These are phyloP conservation scores for Diabrotica virgifera DNA, from an alignment of 1,140 invertebrate genomes.

Conservation along the genomic window DNA sequence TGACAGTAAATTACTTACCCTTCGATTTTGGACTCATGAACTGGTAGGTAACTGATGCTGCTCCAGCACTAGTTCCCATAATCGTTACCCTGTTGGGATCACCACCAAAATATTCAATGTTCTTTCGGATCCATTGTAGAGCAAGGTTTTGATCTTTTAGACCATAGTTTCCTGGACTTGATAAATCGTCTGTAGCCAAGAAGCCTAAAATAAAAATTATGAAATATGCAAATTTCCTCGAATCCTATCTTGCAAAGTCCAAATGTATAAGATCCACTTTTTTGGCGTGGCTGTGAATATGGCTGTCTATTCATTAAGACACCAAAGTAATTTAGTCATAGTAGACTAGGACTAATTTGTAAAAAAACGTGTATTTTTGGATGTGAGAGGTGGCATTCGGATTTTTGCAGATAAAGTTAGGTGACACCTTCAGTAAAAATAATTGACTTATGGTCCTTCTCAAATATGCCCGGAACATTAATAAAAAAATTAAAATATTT, in stretches of 20 bases:
- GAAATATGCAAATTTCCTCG: background rate
- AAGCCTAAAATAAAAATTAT: constrained; percentile 12
- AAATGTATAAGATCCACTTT: background rate
- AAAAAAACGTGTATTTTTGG: too few species aligned
- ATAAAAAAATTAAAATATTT: too few species aligned
- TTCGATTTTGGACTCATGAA: constrained; percentile 8
- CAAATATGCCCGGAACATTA: too few species aligned
- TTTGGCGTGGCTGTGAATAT: background rate
- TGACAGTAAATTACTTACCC: background rate
- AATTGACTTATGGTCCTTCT: too few species aligned
- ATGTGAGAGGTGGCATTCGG: too few species aligned
- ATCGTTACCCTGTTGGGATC: constrained; percentile 22
- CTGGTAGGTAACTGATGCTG: constrained; percentile 14
- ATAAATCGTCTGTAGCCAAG: constrained; percentile 15
- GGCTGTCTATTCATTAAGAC: background rate
- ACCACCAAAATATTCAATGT: background rate
- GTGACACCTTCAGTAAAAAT: too few species aligned
- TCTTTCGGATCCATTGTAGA: constrained; percentile 16
- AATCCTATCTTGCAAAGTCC: background rate
- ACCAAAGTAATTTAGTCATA: background rate
- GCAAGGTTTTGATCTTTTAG: constrained; percentile 18
- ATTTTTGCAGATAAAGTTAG: too few species aligned
- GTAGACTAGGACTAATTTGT: too few species aligned
- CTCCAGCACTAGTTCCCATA: constrained; percentile 20
- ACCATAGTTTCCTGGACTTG: constrained; percentile 19